Conservation (phyloP, 2,888 invertebrate species). For the Ophraella communa region DNA sequence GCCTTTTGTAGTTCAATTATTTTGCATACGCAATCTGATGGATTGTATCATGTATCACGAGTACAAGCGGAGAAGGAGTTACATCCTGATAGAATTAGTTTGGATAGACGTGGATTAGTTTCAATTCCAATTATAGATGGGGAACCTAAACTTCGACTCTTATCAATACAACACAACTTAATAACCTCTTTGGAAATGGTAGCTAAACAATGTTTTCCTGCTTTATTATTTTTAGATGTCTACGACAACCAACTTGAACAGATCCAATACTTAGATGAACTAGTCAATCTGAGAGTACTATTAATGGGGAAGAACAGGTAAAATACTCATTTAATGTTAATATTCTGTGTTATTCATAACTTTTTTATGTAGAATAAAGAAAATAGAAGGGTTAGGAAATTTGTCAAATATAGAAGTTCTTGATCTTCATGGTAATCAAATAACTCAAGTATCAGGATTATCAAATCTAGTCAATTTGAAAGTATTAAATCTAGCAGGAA, state of each 20-base stretch:
- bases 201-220: constrained; percentile 64
- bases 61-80: constrained; percentile 79
- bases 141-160: constrained; percentile 74
- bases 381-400: constrained; percentile 77
- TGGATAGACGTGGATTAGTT: constrained; percentile 85
- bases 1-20: constrained; percentile 40
- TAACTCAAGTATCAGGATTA: constrained; percentile 72
- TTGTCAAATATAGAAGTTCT: constrained; percentile 84
- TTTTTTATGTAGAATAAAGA: constrained; percentile 69
- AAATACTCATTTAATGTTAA: too few relatives aligned
- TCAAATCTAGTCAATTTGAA: constrained; percentile 76
- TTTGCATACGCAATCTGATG: constrained; percentile 69
- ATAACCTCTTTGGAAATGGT: constrained; percentile 76
- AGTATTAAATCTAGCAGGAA: constrained; percentile 92
- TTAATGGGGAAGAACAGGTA: constrained; percentile 91
- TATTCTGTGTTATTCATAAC: background rate
- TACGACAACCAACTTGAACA: constrained; percentile 94
- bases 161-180: constrained; percentile 92
- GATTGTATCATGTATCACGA: constrained; percentile 72
- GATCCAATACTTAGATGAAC: constrained; percentile 77
- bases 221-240: constrained; percentile 89
- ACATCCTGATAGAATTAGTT: constrained; percentile 86
- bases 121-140: constrained; percentile 82
- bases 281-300: constrained; percentile 83
- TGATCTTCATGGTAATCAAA: constrained; percentile 92